phyloP scores from a whole-genome alignment of 2,797 vertebrate genomes.

The Mormyrus hasselquistii region DNA sequence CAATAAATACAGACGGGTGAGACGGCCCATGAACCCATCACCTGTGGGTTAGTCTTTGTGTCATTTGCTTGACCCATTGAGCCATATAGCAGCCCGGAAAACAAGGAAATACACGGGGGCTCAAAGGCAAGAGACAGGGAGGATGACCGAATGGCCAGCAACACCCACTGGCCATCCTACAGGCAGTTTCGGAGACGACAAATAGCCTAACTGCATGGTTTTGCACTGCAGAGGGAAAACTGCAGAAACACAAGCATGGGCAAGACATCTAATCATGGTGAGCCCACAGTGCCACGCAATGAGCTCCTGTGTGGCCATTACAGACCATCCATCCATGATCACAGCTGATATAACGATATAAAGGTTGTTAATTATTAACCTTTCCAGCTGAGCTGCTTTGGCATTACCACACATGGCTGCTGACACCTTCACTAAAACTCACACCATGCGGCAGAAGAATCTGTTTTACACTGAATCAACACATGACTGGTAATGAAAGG shows the following conservation, averaged over 20 bases:
- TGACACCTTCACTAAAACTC: not conserved
- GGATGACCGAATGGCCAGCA: not conserved
- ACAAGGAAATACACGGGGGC: not conserved
- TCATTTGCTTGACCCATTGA: too few relatives aligned
- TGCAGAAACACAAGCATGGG: not conserved
- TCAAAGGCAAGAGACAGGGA: not conserved
- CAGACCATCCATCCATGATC: not conserved
- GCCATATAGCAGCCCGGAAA: too few relatives aligned
- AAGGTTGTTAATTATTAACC: not conserved
- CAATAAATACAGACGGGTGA: not conserved
- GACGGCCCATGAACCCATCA: not conserved
- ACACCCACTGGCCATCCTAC: too few relatives aligned
- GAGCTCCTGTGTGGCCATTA: not conserved
- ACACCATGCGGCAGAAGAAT: not conserved
- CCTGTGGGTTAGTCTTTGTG: not conserved
- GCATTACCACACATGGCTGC: not conserved
- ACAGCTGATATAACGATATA: not conserved
- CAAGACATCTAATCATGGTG: not conserved
- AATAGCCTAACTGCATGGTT: not conserved
- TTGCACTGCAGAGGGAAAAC: not conserved
- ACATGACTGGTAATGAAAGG: not conserved
- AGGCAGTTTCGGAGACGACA: not conserved
- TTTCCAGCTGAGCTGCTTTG: not conserved
- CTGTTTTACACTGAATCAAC: conserved; percentile 20
- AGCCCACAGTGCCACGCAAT: not conserved